Evolutionary conservation across 1,140 invertebrate species (phyloP).

Genomic region (Papilio xuthus): DNA sequence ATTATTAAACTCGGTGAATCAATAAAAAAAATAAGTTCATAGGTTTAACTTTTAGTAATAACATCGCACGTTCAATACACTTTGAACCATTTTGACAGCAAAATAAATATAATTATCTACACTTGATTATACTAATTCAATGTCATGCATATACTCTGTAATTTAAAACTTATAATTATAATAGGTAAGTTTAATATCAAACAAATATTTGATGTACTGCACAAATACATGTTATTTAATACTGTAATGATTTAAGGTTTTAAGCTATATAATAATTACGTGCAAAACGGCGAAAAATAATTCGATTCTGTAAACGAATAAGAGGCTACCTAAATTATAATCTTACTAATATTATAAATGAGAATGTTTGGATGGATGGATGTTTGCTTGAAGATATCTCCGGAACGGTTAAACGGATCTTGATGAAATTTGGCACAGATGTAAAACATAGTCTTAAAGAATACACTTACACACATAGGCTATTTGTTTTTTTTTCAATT

Average conservation of each 20-base stretch:
- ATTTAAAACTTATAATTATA: constrained; percentile 2
- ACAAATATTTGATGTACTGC: neutral
- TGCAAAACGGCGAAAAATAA: neutral
- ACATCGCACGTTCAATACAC: neutral
- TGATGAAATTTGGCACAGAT: no score
- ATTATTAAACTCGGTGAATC: neutral
- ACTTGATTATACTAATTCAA: constrained; percentile 8
- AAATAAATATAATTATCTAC: constrained; percentile 1
- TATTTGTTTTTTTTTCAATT: no score
- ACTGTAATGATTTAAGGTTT: neutral
- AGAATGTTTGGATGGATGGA: no score
- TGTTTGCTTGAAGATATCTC: no score
- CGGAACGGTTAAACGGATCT: no score
- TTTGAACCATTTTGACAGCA: neutral
- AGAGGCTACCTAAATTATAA: no score
- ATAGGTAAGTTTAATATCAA: neutral
- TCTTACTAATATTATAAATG: no score
- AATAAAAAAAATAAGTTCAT: neutral
- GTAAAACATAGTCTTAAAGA: no score
- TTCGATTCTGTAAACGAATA: no score
- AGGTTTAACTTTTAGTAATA: neutral
- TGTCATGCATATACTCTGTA: neutral
- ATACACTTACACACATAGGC: no score
- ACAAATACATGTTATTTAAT: neutral
- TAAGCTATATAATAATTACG: neutral